phyloP scores from a whole-genome alignment of 2,797 vertebrate genomes.

The Eremophila alpestris region DNA sequence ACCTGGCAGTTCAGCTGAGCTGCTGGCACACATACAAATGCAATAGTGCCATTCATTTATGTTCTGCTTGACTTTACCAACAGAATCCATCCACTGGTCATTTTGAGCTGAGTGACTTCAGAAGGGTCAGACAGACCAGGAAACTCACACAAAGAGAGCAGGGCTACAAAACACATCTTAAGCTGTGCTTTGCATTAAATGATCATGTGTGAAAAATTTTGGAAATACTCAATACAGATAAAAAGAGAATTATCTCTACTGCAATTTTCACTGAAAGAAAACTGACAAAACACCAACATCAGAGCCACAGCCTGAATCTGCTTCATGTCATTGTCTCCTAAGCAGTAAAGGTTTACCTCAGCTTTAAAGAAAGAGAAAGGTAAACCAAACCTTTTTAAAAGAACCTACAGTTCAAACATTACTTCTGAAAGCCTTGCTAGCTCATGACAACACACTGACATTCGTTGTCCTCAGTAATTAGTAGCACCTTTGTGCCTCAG shows the following conservation, averaged over 20 bases:
- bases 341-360: neutral
- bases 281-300: neutral
- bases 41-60: too few relatives aligned
- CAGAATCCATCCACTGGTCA: rapidly evolving
- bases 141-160: neutral
- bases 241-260: neutral
- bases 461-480: neutral
- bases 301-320: neutral
- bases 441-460: neutral
- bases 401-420: neutral
- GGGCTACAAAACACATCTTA: neutral
- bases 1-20: neutral
- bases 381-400: neutral
- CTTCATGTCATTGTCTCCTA: neutral
- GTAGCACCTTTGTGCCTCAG: neutral
- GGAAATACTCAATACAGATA: neutral
- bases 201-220: neutral
- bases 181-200: neutral
- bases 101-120: neutral
- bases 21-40: neutral
- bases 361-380: neutral
- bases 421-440: neutral
- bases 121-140: neutral
- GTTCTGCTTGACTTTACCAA: neutral
- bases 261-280: neutral